phyloP scores from a whole-genome alignment of 1,140 invertebrate species.

The Drosophila micromelanica region DNA sequence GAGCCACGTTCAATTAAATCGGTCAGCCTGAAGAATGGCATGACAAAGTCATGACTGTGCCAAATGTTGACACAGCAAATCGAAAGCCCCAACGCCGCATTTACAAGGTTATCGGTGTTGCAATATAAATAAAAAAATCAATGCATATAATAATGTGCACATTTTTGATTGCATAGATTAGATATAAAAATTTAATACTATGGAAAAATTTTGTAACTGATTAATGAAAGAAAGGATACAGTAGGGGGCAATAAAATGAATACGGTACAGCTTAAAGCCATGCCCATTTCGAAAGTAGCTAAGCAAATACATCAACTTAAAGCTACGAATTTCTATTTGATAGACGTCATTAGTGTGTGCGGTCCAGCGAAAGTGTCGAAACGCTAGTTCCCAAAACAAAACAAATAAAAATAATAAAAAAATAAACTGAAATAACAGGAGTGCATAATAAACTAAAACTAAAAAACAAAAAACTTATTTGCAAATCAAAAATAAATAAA shows the following conservation, averaged over 20 bases:
- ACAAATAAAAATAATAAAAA: conserved; percentile 7
- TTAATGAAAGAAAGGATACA: conserved; percentile 2
- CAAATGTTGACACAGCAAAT: conserved; percentile 4
- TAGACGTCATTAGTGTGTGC: conserved; percentile 43
- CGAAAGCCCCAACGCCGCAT: neutral
- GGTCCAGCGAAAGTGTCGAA: conserved; percentile 52
- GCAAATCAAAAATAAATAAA: conserved; percentile 8
- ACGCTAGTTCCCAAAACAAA: conserved; percentile 17
- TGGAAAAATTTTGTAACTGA: neutral
- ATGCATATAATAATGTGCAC: neutral
- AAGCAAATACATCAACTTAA: conserved; percentile 8
- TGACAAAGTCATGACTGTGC: conserved; percentile 14
- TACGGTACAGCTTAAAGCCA: neutral
- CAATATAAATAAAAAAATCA: neutral
- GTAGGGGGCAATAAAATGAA: neutral
- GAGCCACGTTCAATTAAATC: conserved; percentile 32
- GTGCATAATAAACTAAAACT: conserved; percentile 22
- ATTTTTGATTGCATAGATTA: neutral
- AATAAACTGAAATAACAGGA: conserved; percentile 19
- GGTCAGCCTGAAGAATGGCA: conserved; percentile 28
- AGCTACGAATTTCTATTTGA: conserved; percentile 52
- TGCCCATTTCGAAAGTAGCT: conserved; percentile 41
- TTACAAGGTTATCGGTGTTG: conserved; percentile 30
- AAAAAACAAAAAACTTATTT: conserved; percentile 19
- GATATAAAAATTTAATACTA: neutral